Evolutionary conservation across 2,797 vertebrate genomes (phyloP), one percentile per base, ranked within the genome.

Genomic region (Thaleichthys pacificus): DNA sequence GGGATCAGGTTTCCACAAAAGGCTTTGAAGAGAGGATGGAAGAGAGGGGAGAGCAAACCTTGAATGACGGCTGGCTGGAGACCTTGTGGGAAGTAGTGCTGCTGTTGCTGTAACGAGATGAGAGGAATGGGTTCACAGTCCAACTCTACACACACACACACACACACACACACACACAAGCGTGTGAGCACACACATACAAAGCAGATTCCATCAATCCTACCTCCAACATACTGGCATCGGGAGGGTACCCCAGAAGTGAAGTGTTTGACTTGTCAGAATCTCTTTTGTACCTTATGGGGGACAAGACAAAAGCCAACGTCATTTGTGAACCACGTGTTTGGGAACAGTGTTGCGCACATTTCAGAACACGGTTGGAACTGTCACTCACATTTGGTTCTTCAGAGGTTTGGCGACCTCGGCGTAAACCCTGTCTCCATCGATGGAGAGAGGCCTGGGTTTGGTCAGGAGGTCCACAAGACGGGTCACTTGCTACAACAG

Each of bases 361-460:
- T 5, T 2, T 14, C 22, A 15, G 24, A 15, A 15, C 12, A 14
- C 14, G 22, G 24, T 12, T 3, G 0, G 60, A 61, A 5, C 1
- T 0, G 7, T 0, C 5, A 2, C 91, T 91, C 82, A 94, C 93
- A 77, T 94, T 74, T 92, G 93, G 82, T 94, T 94, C 81, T 93
- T 95, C 14, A 95, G 82, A 21, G 94, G 94, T 83, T 90, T 94
- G 24, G 93, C 97, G n/a, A 99, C 92, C 80, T 99, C 97, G 60
- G 97, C 96, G 79, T 96, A 96, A 84, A 99, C 90, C 5, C 94
- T 87, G 78, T 95, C 95, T 24, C 96, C 97, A 66, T 97, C 95
- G 7, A 99, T 92, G 79, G 94, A 96, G 68, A 99, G 94, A 0
- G 96, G 96, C 22, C 93, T 87, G 89, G 93, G 85, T 93, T 95